Percentiles rank a stretch among this genome's conserved stretches.
phyloP scores from a whole-genome alignment of 2,888 invertebrate species.

The Odontomyia ornata region DNA sequence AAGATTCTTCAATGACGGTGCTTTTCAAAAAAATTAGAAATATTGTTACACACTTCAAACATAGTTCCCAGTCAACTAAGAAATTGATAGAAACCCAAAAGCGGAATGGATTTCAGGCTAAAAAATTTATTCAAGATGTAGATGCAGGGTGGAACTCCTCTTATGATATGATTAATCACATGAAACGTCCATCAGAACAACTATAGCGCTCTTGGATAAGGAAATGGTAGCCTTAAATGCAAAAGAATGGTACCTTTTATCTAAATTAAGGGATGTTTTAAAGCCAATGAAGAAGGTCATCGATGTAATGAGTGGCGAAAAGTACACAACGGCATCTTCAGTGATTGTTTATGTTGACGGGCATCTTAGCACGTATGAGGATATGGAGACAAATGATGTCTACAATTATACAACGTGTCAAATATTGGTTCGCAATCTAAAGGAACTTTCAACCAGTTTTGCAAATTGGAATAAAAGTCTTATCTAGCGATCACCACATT shows the following conservation, averaged over 20 bases:
- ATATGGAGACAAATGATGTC: background rate
- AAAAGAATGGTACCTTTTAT: background rate
- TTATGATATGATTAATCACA: background rate
- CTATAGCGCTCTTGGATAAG: background rate
- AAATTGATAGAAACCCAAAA: background rate
- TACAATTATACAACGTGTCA: background rate
- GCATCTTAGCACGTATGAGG: background rate
- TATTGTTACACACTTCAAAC: background rate
- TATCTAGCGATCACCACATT: background rate
- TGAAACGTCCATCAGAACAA: background rate
- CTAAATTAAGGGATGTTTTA: background rate
- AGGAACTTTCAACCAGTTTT: background rate
- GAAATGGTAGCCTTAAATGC: too few relatives aligned
- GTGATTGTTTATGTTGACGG: too few relatives aligned
- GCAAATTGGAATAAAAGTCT: background rate
- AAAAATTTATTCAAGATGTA: background rate
- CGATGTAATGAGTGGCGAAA: background rate
- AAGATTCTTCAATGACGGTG: constrained; percentile 40
- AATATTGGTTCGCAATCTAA: background rate
- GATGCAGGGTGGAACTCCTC: too few relatives aligned
- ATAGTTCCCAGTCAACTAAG: background rate
- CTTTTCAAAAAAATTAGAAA: background rate
- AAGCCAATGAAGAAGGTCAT: background rate
- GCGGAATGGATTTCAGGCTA: background rate
- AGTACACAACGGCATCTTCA: background rate